Evolutionary conservation across 2,797 vertebrate species (phyloP).

Genomic region (Orestias chungarensis): DNA sequence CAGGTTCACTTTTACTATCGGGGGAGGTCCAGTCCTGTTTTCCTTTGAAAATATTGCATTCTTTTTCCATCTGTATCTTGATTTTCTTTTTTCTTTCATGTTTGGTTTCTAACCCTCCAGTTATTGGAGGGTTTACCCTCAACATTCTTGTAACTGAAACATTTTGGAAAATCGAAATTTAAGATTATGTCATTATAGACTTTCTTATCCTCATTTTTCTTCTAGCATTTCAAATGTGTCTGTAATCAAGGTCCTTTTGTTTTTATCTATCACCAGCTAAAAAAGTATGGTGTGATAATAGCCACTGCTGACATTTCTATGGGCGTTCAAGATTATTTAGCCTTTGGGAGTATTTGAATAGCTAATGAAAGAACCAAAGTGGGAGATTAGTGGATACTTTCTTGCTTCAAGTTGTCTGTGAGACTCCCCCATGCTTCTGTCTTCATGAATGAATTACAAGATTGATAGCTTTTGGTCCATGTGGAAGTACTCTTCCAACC

Average conservation of each 20-base stretch:
- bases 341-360: conserved; percentile 33
- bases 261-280: conserved; percentile 13
- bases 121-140: neutral
- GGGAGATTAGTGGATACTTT: conserved; percentile 41
- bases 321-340: conserved; percentile 16
- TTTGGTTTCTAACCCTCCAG: neutral
- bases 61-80: conserved; percentile 42
- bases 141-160: neutral
- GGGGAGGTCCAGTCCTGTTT: conserved; percentile 47
- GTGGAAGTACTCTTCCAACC: neutral
- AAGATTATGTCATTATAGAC: neutral
- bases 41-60: conserved; percentile 41
- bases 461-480: conserved; percentile 1
- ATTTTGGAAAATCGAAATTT: neutral
- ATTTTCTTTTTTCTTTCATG: conserved; percentile 8
- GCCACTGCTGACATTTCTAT: conserved; percentile 10
- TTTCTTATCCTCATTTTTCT: neutral
- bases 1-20: conserved; percentile 69
- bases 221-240: neutral
- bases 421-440: neutral
- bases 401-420: conserved; percentile 6
- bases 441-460: conserved; percentile 4
- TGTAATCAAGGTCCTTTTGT: conserved; percentile 8
- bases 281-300: conserved; percentile 20
- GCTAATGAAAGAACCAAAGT: conserved; percentile 31